Evolutionary conservation across 2,797 vertebrate species (phyloP).

Genomic region (Gephyroberyx darwinii): DNA sequence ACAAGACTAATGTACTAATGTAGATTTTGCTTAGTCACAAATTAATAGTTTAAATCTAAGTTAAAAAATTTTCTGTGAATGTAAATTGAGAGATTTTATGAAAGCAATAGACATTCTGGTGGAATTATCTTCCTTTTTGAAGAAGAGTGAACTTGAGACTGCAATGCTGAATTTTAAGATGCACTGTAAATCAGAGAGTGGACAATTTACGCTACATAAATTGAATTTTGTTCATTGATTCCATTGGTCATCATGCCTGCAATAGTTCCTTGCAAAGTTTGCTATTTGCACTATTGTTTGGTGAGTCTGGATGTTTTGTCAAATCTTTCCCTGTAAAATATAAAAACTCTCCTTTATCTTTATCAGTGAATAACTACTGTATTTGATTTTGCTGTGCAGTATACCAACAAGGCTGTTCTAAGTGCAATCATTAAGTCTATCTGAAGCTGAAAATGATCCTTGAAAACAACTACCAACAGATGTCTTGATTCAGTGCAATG

Average conservation of each 20-base stretch:
- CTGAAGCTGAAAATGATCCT: constrained; percentile 9
- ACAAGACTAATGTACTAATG: neutral
- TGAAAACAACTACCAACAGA: neutral
- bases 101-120: constrained; percentile 32
- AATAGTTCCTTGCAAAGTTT: constrained; percentile 23
- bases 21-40: constrained; percentile 22
- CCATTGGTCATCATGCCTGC: constrained; percentile 11
- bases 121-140: constrained; percentile 43
- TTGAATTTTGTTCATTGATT: constrained; percentile 19
- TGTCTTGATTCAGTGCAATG: neutral
- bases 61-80: constrained; percentile 5
- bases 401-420: constrained; percentile 33
- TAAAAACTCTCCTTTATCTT: constrained; percentile 2
- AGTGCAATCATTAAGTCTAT: constrained; percentile 50
- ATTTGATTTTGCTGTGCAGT: constrained; percentile 36
- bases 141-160: constrained; percentile 22
- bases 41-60: neutral
- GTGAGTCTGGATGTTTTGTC: constrained; percentile 14
- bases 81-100: constrained; percentile 36
- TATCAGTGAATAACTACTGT: constrained; percentile 13
- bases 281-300: constrained; percentile 23
- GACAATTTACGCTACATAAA: constrained; percentile 20
- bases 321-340: constrained; percentile 14
- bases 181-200: constrained; percentile 14
- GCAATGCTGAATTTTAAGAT: constrained; percentile 4